Conservation (phyloP, 2,113 vertebrate genomes). For the Entomyzon cyanotis region DNA sequence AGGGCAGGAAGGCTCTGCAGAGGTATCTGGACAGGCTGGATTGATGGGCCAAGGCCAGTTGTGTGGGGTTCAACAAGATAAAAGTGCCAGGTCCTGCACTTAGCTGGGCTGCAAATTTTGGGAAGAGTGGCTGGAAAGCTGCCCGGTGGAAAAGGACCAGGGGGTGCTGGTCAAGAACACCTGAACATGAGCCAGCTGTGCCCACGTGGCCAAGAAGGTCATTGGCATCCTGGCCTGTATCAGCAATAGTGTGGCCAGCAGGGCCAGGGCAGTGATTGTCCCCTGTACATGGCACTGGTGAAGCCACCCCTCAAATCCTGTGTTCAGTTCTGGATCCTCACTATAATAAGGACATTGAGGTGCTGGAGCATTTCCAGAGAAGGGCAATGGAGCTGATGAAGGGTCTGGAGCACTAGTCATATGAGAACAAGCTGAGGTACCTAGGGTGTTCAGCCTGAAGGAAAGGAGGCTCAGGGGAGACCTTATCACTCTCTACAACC, state of each 20-base stretch:
- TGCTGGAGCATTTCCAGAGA: neutral
- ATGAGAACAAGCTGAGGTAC: neutral
- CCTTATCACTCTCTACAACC: neutral
- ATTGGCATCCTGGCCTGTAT: neutral
- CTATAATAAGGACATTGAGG: neutral
- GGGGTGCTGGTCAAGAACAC: neutral
- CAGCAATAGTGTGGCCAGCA: neutral
- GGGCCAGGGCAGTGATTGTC: neutral
- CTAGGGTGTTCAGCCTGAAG: neutral
- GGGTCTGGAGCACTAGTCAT: neutral
- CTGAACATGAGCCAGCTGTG: neutral
- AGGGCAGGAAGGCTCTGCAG: neutral
- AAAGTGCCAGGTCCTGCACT: neutral
- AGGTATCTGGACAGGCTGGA: neutral
- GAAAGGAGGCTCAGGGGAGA: neutral
- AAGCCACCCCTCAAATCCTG: accelerated
- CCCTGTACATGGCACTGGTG: accelerated
- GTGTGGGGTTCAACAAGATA: neutral
- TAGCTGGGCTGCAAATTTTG: neutral
- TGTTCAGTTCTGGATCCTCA: neutral
- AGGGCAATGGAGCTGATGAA: neutral
- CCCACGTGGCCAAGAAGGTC: neutral
- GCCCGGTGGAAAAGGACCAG: too few relatives aligned
- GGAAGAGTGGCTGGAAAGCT: neutral
- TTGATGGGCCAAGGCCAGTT: neutral